Evolutionary conservation across 2,113 vertebrate species (phyloP), one percentile per base, ranked within the genome.

Genomic region (Shinisaurus crocodilurus): DNA sequence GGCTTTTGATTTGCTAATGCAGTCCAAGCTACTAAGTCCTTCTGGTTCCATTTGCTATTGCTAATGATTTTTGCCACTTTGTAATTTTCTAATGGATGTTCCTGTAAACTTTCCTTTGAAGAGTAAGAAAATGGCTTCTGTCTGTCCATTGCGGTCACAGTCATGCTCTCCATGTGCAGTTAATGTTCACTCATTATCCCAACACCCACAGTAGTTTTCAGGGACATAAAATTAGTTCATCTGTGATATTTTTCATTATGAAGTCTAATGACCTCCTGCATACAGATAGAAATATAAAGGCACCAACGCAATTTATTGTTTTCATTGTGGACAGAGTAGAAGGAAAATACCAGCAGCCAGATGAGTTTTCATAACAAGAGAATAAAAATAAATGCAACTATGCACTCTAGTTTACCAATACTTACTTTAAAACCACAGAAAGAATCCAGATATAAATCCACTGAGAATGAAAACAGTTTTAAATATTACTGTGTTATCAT

Each of bases 271-370:
- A 43, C 91, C 50, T 81, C 89, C 29, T 82, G 60, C 87, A 92
- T 88, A 85, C 57, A 90, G 70, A 57, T 67, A 29, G 23, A 85
- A 92, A 86, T 34, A 18, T 83, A 94, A 93, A 95, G 94, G 93
- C 90, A 90, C 88, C 79, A 95, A 77, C 12, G 20, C 87, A 95
- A 95, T 88, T 15, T 90, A 94, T 93, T 63, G 45, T 74, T 89
- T 90, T 63, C 76, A 88, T 92, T 93, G 89, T 34, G 84, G 48
- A 27, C 82, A 57, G 45, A 45, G 69, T 54, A 45, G 76, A 27
- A 92, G 70, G 43, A 82, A 86, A 85, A 87, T 57, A 95, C 50
- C 70, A 92, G 92, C 87, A 92, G 5, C 60, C 91, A 85, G 90
- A 90, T 90, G 91, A 87, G 86, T 91, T 91, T 81, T 89, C 70